Evolutionary conservation across 2,797 vertebrate species (phyloP), one percentile per base, ranked within the genome.

Genomic region (Naso thynnoides): DNA sequence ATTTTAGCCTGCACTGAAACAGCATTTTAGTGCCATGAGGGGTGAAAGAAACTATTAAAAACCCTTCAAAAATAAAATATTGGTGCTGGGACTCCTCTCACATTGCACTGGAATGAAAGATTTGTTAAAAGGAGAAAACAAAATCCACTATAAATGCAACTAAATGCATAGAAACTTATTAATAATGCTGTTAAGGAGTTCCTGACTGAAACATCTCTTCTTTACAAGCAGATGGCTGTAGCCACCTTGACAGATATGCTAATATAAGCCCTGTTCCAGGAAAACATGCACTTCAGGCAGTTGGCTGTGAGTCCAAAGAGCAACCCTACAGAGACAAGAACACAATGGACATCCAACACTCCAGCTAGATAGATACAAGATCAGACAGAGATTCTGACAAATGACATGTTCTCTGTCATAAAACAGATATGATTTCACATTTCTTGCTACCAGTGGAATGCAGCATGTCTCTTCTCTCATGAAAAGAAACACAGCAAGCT

Each of bases 201-300:
- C 53, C 60, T 76, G 72, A 84, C 53, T 63, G 65, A 84, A 79
- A 74, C 53, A 33, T 19, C 26, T 56, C 38, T 48, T 48, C 55
- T 70, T 42, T 58, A 33, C 21, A 38, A 89, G 60, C 82, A 89
- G 85, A 91, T 84, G 87, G 70, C 26, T 63, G 27, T 14, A 68
- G 55, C 57, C 62, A 82, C 29, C 19, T 70, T 73, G 70, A 58
- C 53, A 77, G 52, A 58, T 64, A 62, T 69, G 74, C 33, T 60
- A 55, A 70, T 79, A 77, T 42, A 1, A 81, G 66, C 47, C 16
- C 55, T 71, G 44, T 31, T 39, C 66, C 41, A 63, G 70, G 76
- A 55, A 70, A 27, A 44, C 21, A 78, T 59, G 27, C 11, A 57
- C 47, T 67, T 80, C 10, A 82, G 75, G 26, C 79, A 65, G 47